These are phyloP conservation scores for Spongilla lacustris DNA, from an alignment of 37 sponge, comb jelly and placozoan species.

Conservation along the genomic window DNA sequence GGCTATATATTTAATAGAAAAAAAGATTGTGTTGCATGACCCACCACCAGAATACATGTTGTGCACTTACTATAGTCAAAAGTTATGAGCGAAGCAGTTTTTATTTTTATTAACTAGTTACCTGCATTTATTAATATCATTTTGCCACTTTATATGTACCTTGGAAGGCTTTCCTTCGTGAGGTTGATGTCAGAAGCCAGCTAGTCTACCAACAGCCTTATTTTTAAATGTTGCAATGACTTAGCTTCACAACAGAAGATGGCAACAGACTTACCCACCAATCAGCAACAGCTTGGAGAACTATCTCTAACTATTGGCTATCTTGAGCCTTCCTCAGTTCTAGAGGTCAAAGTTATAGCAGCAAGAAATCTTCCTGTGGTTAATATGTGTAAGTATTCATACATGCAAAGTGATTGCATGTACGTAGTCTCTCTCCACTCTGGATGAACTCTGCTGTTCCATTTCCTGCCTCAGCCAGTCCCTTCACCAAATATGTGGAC, in stretches of 20 bases:
- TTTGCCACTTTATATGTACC: too few relatives aligned
- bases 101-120: neutral
- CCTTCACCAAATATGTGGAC: slow-evolving; percentile 81
- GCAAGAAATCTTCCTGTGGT: neutral
- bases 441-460: slow-evolving; percentile 76
- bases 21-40: too few relatives aligned
- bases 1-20: too few relatives aligned
- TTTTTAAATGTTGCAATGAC: neutral
- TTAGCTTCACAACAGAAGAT: neutral
- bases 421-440: slow-evolving; percentile 52
- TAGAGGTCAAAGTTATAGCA: neutral
- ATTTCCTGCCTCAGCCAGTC: slow-evolving; percentile 73
- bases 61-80: too few relatives aligned
- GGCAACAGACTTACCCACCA: neutral
- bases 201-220: neutral
- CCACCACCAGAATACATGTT: too few relatives aligned
- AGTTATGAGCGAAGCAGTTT: too few relatives aligned
- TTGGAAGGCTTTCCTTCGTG: neutral
- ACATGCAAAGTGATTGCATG: neutral
- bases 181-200: neutral
- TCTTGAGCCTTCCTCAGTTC: neutral
- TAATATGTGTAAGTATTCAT: neutral
- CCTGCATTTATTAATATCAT: neutral
- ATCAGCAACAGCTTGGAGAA: neutral
- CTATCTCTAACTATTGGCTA: neutral